phyloP scores from a whole-genome alignment of 2,113 vertebrate species.

The Zosterops lateralis region DNA sequence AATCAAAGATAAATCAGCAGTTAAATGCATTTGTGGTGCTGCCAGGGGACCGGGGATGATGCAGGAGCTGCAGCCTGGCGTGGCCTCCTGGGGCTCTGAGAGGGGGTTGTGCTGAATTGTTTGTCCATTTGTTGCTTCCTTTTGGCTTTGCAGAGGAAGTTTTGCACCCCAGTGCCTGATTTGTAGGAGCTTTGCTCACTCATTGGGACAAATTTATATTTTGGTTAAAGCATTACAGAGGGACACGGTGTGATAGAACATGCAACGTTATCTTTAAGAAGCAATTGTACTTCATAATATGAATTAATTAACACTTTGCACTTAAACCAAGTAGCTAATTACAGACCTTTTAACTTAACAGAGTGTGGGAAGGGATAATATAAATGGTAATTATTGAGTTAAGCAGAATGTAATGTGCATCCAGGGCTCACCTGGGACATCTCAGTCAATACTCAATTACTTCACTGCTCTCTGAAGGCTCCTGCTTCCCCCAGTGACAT shows the following conservation, averaged over 20 bases:
- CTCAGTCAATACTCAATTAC: constrained; percentile 63
- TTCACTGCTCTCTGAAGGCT: constrained; percentile 1
- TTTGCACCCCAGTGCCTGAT: background rate
- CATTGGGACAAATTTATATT: background rate
- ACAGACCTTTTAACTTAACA: constrained; percentile 40
- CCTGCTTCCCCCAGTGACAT: accelerated
- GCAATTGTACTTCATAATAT: constrained; percentile 8
- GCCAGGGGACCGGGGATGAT: background rate
- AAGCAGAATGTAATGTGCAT: constrained; percentile 29
- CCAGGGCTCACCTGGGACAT: constrained; percentile 1
- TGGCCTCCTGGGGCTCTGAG: background rate
- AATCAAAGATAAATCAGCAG: background rate
- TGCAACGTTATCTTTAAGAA: background rate
- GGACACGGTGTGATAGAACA: background rate
- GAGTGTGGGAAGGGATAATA: constrained; percentile 27
- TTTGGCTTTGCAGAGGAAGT: background rate
- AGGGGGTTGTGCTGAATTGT: accelerated
- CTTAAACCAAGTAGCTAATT: constrained; percentile 60
- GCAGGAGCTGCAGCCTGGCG: background rate
- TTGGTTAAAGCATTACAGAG: background rate
- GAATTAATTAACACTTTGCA: constrained; percentile 44
- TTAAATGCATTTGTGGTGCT: background rate
- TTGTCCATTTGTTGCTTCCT: background rate
- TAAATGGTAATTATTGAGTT: constrained; percentile 51
- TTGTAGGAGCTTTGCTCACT: background rate